Base-by-base conservation (phyloP, 2,797 vertebrate genomes). In the Aplochiton taeniatus region DNA sequence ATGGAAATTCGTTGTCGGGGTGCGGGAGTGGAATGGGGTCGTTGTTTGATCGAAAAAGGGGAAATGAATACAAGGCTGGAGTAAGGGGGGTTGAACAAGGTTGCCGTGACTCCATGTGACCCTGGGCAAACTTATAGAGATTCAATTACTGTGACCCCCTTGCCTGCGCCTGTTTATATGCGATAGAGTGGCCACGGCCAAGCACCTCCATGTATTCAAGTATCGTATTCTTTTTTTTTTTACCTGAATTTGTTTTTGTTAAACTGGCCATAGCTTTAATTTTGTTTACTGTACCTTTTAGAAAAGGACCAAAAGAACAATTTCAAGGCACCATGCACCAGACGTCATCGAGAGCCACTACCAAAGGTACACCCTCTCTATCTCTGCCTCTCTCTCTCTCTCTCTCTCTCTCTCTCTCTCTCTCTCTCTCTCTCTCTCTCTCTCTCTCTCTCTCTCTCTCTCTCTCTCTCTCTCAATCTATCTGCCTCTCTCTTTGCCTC, bases 261-360 rank as follows among this genome's bases (percentile, higher is more conserved):
- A 1, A 43, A 43, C 17, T 11, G 17, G 6, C 19, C 57, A 14
- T 45, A 1, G 4, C 62, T 57, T 31, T 16, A 18, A 18, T 1
- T 7, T 7, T 1, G n/a, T 71, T 17, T 61, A 9, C 9, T 50
- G 13, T 61, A 17, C 70, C 63, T 88, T 85, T 80, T 84, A 98
- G 96, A 98, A 98, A 91, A 90, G 95, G 80, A 96, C 94, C 83
- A 98, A 97, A 91, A 96, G 92, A 88, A 97, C 94, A 53, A 87
- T 96, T 83, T 92, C 81, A 69, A 95, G 92, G 64, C 96, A 96
- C 87, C 95, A 97, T 62, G 85, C 91, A 63, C 85, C 91, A 51
- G 95, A 97, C 72, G 92, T 92, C 52, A 89, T 93, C 61, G 94
- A 95, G 90, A 87, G 68, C 85, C 93, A 97, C 83, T 98, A 97